phyloP scores from a whole-genome alignment of 2,888 invertebrate genomes.

The Thereva nobilitata region DNA sequence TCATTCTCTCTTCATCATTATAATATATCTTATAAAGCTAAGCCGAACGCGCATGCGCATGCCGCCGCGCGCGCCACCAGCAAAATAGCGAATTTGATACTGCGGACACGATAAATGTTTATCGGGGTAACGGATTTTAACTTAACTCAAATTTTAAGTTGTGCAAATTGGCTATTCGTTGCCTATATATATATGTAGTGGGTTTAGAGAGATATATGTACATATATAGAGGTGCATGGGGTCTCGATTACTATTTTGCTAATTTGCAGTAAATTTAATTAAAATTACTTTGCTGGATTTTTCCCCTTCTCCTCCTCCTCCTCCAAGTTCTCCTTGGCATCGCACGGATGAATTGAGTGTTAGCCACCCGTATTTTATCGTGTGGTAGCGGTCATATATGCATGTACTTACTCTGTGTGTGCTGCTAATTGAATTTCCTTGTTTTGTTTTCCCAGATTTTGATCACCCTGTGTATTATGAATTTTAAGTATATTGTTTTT shows the following conservation, averaged over 20 bases:
- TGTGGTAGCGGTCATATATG: not conserved
- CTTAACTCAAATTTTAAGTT: constrained; percentile 31
- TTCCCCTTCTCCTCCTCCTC: too few relatives aligned
- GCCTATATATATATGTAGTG: not conserved
- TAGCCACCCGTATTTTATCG: not conserved
- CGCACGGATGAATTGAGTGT: too few relatives aligned
- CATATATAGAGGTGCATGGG: not conserved
- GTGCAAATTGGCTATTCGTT: constrained; percentile 32
- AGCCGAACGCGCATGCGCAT: too few relatives aligned
- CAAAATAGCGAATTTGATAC: constrained; percentile 25
- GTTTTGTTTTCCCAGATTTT: constrained; percentile 11
- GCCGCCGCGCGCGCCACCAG: too few relatives aligned
- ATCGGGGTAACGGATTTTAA: constrained; percentile 14
- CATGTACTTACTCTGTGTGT: constrained; percentile 6
- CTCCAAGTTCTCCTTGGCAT: not conserved
- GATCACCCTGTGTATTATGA: too few relatives aligned
- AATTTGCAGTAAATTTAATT: constrained; percentile 35
- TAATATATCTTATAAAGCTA: too few relatives aligned
- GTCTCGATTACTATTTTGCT: constrained; percentile 24
- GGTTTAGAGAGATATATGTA: too few relatives aligned
- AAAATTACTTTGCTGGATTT: constrained; percentile 5
- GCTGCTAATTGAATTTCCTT: constrained; percentile 34
- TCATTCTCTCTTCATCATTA: too few relatives aligned
- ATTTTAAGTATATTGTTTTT: too few relatives aligned
- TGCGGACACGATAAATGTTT: constrained; percentile 26